Conservation (phyloP, 2,888 invertebrate species). For the Julus scanicus region DNA sequence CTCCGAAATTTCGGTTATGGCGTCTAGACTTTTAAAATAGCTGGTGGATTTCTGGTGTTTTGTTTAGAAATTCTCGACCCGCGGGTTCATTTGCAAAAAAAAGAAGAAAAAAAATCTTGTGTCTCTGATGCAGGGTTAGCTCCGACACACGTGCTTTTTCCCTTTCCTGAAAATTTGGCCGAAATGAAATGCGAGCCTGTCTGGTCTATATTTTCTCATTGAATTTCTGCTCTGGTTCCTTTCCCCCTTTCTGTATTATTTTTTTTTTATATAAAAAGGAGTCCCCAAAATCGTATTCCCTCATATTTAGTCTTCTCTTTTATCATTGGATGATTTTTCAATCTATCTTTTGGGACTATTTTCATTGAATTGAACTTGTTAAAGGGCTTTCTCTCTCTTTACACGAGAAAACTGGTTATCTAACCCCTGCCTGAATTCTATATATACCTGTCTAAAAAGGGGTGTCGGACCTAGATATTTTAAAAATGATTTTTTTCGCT, state of each 20-base stretch:
- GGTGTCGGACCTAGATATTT: constrained; percentile 39
- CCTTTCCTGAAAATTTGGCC: constrained; percentile 32
- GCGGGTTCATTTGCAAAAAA: not conserved
- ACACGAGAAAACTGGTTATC: constrained; percentile 14
- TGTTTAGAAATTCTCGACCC: not conserved
- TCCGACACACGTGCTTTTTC: constrained; percentile 38
- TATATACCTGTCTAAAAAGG: constrained; percentile 42
- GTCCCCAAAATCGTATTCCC: constrained; percentile 39
- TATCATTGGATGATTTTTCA: constrained; percentile 29
- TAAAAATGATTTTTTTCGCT: constrained; percentile 1
- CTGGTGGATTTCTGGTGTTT: constrained; percentile 11
- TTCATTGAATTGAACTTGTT: constrained; percentile 27
- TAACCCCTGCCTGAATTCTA: constrained; percentile 29
- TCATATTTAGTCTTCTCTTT: constrained; percentile 35
- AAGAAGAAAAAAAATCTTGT: not conserved
- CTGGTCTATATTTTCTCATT: constrained; percentile 25
- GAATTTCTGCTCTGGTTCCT: not conserved
- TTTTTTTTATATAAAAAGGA: constrained; percentile 17
- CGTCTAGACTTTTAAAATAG: constrained; percentile 31
- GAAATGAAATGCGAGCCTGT: constrained; percentile 36
- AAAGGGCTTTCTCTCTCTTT: constrained; percentile 28
- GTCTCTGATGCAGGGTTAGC: not conserved
- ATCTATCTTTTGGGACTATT: constrained; percentile 39
- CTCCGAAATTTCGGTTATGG: not conserved
- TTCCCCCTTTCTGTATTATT: constrained; percentile 30